Conservation (phyloP, 1,140 invertebrate genomes). For the Trichoplusia ni region DNA sequence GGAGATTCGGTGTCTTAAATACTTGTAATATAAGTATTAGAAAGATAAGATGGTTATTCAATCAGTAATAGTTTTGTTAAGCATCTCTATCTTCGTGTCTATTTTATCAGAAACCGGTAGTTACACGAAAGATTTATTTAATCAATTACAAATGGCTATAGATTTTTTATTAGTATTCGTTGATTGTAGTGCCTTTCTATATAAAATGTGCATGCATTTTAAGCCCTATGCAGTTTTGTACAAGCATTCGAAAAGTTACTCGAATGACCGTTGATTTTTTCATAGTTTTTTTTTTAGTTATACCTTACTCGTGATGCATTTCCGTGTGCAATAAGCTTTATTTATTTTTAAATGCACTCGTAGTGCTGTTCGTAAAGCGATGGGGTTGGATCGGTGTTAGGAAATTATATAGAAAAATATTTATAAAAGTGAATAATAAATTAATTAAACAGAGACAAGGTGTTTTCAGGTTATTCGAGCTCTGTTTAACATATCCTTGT, state of each 20-base stretch:
- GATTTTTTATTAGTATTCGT: constrained; percentile 46
- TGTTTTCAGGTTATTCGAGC: too few species aligned
- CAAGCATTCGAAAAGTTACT: constrained; percentile 30
- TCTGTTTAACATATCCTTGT: too few species aligned
- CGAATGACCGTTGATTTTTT: constrained; percentile 11
- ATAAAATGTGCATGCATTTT: constrained; percentile 51
- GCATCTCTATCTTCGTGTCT: background rate
- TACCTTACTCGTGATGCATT: constrained; percentile 42
- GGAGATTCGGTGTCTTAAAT: background rate
- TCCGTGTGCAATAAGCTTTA: constrained; percentile 37
- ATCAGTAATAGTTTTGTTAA: background rate
- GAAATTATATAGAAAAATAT: background rate
- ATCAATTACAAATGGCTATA: constrained; percentile 30
- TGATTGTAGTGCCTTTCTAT: constrained; percentile 56
- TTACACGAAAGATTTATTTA: constrained; percentile 24
- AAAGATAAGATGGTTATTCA: background rate
- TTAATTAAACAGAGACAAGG: too few species aligned
- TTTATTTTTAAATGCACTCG: constrained; percentile 29
- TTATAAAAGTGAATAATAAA: too few species aligned
- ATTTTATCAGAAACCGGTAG: constrained; percentile 3
- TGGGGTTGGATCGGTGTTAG: constrained; percentile 13
- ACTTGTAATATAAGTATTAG: background rate
- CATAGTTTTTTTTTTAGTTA: constrained; percentile 36
- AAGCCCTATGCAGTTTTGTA: constrained; percentile 37
- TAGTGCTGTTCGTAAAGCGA: constrained; percentile 5